phyloP scores from a whole-genome alignment of 2,888 invertebrate genomes.

The Eupithecia insigniata region DNA sequence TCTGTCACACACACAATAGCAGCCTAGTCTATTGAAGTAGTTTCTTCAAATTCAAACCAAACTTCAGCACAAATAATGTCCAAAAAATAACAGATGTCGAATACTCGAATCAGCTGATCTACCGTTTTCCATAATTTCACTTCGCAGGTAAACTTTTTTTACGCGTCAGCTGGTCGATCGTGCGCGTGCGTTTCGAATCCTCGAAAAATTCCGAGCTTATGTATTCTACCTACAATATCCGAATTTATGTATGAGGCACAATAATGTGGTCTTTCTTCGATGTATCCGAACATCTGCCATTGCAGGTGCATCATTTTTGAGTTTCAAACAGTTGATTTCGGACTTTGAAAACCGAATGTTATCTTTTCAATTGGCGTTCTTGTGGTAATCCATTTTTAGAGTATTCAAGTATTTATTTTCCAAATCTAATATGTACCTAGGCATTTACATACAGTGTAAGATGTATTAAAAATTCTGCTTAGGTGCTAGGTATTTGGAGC shows the following conservation, averaged over 20 bases:
- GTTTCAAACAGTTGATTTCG: constrained; percentile 51
- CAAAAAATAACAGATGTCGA: constrained; percentile 33
- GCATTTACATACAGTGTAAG: too few species aligned
- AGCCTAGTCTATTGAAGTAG: not conserved
- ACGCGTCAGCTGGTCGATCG: constrained; percentile 70
- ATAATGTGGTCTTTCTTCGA: constrained; percentile 55
- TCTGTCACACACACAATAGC: not conserved
- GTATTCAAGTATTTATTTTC: too few species aligned
- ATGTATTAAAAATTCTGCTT: too few species aligned
- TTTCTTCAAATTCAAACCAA: not conserved
- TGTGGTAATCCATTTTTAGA: not conserved
- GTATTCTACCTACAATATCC: constrained; percentile 10
- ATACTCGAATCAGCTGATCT: constrained; percentile 66
- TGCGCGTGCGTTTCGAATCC: constrained; percentile 68
- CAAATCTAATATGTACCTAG: too few species aligned
- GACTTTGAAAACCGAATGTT: constrained; percentile 39
- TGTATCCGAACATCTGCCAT: constrained; percentile 70
- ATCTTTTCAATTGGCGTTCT: constrained; percentile 25
- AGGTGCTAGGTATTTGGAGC: too few species aligned
- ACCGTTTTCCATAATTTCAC: constrained; percentile 48
- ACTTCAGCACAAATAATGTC: not conserved
- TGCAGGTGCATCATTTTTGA: constrained; percentile 76
- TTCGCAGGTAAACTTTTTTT: constrained; percentile 66
- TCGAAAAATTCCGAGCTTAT: constrained; percentile 48
- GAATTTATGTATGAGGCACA: constrained; percentile 12